Evolutionary conservation across 2,888 invertebrate genomes (phyloP).

Genomic region (Synanthedon formicaeformis): DNA sequence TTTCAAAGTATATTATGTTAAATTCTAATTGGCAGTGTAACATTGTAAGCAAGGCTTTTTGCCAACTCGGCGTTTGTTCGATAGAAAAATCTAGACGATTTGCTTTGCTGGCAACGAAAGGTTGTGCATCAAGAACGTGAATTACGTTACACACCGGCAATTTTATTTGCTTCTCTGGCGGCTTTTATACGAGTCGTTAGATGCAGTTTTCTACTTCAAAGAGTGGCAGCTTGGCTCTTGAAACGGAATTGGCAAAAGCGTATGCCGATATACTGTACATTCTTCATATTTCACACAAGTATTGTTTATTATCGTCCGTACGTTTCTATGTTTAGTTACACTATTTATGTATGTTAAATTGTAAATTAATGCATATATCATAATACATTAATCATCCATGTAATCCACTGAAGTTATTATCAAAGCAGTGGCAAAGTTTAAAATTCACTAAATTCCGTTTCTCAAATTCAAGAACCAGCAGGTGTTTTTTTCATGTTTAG

Average conservation of each 20-base stretch:
- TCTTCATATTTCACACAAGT: neutral
- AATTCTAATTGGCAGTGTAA: slow-evolving; percentile 11
- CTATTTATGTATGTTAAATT: too few relatives aligned
- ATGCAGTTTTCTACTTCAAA: slow-evolving; percentile 9
- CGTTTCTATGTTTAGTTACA: too few relatives aligned
- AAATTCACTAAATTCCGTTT: too few relatives aligned
- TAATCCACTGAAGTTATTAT: too few relatives aligned
- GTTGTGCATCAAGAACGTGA: slow-evolving; percentile 20
- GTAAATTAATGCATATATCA: too few relatives aligned
- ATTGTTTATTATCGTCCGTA: too few relatives aligned
- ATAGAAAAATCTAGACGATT: slow-evolving; percentile 35
- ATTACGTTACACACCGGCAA: slow-evolving; percentile 20
- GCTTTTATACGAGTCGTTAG: slow-evolving; percentile 26
- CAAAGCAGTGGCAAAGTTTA: too few relatives aligned
- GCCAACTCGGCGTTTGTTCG: slow-evolving; percentile 30
- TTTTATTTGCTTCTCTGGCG: slow-evolving; percentile 23
- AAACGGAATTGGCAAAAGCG: neutral
- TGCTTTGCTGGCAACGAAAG: slow-evolving; percentile 22
- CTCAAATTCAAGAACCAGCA: too few relatives aligned
- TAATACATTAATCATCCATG: too few relatives aligned
- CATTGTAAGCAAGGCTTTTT: slow-evolving; percentile 21
- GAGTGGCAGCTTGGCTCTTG: neutral
- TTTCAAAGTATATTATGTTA: slow-evolving; percentile 1
- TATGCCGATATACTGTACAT: neutral
- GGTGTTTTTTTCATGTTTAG: too few relatives aligned